These are phyloP conservation scores for Rhagium mordax DNA, from an alignment of 2,888 invertebrate species.

Conservation along the genomic window DNA sequence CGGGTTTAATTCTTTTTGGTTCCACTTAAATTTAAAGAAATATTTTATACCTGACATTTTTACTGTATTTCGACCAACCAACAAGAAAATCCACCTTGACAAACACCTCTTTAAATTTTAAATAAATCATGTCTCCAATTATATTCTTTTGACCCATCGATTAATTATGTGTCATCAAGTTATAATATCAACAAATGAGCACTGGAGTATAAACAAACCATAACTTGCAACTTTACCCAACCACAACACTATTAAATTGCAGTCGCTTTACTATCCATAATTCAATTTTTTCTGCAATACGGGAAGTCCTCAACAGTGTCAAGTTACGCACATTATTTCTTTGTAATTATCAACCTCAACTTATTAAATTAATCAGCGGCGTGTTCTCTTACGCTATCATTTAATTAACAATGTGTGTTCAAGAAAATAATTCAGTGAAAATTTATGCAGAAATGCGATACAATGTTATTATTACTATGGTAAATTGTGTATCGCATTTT, in stretches of 20 bases:
- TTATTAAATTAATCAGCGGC: neutral
- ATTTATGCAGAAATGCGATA: neutral
- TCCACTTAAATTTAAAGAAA: too few relatives aligned
- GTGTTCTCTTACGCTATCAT: conserved; percentile 10
- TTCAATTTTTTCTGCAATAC: neutral
- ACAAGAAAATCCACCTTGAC: too few relatives aligned
- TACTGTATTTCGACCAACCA: too few relatives aligned
- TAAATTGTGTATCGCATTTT: neutral
- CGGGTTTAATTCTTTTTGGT: too few relatives aligned
- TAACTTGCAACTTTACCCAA: neutral
- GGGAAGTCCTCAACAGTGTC: neutral
- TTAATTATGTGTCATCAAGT: neutral
- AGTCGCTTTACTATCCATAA: neutral
- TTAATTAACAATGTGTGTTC: neutral
- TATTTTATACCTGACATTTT: too few relatives aligned
- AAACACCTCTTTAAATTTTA: too few relatives aligned
- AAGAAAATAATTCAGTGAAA: conserved; percentile 8
- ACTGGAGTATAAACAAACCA: neutral
- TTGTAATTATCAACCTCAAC: neutral
- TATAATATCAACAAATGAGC: neutral
- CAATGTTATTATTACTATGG: neutral
- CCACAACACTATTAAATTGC: neutral
- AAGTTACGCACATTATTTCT: neutral
- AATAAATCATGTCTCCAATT: neutral
- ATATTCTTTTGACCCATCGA: neutral